Conservation (phyloP, 1,140 invertebrate species). For the Leptinotarsa texana region DNA sequence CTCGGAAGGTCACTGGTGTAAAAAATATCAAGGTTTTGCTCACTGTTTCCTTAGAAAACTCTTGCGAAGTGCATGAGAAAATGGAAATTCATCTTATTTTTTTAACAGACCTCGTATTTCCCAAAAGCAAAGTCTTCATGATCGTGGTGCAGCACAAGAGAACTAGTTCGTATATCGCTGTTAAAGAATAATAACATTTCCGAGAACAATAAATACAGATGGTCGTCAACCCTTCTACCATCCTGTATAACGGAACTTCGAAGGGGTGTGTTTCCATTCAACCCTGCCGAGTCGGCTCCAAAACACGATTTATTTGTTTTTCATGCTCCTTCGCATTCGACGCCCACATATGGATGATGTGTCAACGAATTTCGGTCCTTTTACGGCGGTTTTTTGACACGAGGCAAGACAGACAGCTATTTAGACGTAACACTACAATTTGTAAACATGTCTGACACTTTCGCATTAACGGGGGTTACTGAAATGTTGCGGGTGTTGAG, state of each 20-base stretch:
- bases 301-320: slow-evolving; percentile 4
- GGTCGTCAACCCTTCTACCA: slow-evolving; percentile 4
- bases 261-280: not conserved
- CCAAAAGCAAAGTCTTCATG: too few relatives aligned
- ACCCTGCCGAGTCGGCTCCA: not conserved
- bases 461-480: not conserved
- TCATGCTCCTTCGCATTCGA: not conserved
- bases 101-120: too few relatives aligned
- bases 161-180: too few relatives aligned
- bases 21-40: too few relatives aligned
- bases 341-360: slow-evolving; percentile 5
- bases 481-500: not conserved
- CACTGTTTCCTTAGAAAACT: too few relatives aligned
- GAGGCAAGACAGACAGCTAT: not conserved
- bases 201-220: not conserved
- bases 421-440: slow-evolving; percentile 1
- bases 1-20: too few relatives aligned
- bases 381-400: not conserved
- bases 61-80: too few relatives aligned
- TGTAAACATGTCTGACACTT: slow-evolving; percentile 6
- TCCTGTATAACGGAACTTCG: not conserved
- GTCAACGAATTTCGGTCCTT: not conserved
- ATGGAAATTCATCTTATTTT: too few relatives aligned
- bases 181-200: too few relatives aligned
- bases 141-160: too few relatives aligned